Percentiles rank a stretch among this genome's conserved stretches.
These are phyloP conservation scores for Arenaria interpres DNA, from an alignment of 2,113 vertebrate genomes.

Conservation along the genomic window DNA sequence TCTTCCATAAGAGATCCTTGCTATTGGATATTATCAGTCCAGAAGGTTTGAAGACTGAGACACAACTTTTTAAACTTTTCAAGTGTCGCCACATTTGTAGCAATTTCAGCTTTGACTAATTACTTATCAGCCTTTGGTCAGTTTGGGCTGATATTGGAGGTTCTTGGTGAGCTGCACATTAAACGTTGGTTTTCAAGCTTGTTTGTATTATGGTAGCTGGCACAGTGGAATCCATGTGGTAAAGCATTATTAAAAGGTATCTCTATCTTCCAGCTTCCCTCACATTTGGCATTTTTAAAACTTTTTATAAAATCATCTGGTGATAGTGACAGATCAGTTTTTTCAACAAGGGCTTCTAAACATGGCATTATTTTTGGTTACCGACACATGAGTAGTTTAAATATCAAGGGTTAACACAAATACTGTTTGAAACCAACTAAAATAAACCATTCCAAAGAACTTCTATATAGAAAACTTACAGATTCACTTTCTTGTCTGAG, in stretches of 20 bases:
- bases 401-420: not conserved
- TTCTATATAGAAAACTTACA: not conserved
- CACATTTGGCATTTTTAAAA: not conserved
- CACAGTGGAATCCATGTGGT: not conserved
- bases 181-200: not conserved
- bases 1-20: not conserved
- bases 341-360: not conserved
- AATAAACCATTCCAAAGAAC: not conserved
- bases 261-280: not conserved
- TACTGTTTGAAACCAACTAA: not conserved
- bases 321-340: not conserved
- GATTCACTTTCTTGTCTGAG: not conserved
- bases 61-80: not conserved
- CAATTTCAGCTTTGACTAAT: not conserved
- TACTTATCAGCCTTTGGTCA: not conserved
- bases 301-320: not conserved
- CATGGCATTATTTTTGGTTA: not conserved
- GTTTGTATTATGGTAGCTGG: not conserved
- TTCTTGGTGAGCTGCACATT: not conserved
- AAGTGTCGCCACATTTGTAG: not conserved
- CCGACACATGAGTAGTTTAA: not conserved
- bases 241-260: not conserved
- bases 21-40: not conserved
- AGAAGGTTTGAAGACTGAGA: not conserved
- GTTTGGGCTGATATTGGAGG: not conserved